phyloP scores from a whole-genome alignment of 92 coral and sea anemone species.

The Epizoanthus ramosus region DNA sequence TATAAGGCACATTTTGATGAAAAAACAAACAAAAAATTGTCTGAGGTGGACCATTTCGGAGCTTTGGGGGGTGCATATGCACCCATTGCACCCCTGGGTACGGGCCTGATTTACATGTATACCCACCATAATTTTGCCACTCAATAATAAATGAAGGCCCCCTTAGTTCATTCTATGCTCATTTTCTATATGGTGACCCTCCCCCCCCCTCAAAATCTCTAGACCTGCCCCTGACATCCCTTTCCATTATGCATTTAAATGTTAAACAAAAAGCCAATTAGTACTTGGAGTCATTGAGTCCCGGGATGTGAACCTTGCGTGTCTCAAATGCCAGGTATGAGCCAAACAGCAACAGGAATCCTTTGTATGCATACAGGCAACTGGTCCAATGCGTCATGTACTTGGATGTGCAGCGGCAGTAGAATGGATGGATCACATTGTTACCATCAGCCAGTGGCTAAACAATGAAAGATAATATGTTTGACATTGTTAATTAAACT shows the following conservation, averaged over 20 bases:
- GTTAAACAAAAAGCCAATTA: no score
- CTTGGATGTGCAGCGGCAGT: slow-evolving; percentile 64
- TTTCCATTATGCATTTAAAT: not conserved
- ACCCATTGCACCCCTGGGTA: no score
- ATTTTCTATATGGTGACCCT: no score
- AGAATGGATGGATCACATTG: slow-evolving; percentile 48
- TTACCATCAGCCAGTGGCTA: slow-evolving; percentile 55
- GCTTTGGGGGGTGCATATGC: no score
- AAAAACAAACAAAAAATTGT: no score
- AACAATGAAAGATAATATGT: not conserved
- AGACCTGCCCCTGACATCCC: not conserved
- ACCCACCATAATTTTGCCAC: no score
- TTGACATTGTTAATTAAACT: not conserved
- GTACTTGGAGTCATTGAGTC: slow-evolving; percentile 48
- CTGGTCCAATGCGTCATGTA: slow-evolving; percentile 64
- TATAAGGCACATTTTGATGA: no score
- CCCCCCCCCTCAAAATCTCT: no score
- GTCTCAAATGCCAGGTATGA: slow-evolving; percentile 82
- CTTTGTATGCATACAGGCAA: slow-evolving; percentile 73
- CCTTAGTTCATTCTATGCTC: no score
- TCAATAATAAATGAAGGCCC: no score
- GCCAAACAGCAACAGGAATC: slow-evolving; percentile 72
- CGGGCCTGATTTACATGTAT: no score
- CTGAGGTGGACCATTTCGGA: no score
- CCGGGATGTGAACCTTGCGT: slow-evolving; percentile 69